Conservation (phyloP, 2,888 invertebrate genomes). For the Gari tellinella region DNA sequence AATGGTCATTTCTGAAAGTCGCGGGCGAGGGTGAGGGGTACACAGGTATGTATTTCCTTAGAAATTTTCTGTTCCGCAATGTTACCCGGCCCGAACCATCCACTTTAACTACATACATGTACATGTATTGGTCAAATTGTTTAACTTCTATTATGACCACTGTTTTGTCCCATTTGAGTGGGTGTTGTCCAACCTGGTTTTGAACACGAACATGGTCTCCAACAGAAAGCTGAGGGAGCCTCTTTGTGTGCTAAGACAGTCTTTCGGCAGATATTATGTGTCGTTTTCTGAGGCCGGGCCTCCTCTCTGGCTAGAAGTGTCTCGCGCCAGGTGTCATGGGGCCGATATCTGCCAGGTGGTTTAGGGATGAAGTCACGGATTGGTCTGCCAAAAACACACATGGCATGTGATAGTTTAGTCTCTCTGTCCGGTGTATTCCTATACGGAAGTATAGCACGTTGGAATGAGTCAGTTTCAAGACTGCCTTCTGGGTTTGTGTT, state of each 20-base stretch:
- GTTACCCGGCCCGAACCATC: conserved; percentile 62
- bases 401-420: too few relatives aligned
- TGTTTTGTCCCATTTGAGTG: conserved; percentile 72
- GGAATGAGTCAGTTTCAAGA: neutral
- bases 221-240: too few relatives aligned
- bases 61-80: too few relatives aligned
- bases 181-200: too few relatives aligned
- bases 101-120: conserved; percentile 47
- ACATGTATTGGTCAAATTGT: conserved; percentile 61
- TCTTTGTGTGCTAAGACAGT: conserved; percentile 46
- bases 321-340: too few relatives aligned
- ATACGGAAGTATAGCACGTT: neutral
- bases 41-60: conserved; percentile 41
- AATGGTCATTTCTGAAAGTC: too few relatives aligned
- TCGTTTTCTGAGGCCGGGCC: too few relatives aligned
- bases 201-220: too few relatives aligned
- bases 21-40: neutral
- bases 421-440: conserved; percentile 3
- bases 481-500: neutral
- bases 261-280: conserved; percentile 59
- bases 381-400: too few relatives aligned
- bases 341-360: too few relatives aligned
- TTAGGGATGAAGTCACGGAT: too few relatives aligned
- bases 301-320: too few relatives aligned
- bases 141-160: conserved; percentile 62